Percentiles rank a stretch among this genome's conserved stretches.
phyloP scores from a whole-genome alignment of 2,888 invertebrate genomes.

The Tipula lateralis region DNA sequence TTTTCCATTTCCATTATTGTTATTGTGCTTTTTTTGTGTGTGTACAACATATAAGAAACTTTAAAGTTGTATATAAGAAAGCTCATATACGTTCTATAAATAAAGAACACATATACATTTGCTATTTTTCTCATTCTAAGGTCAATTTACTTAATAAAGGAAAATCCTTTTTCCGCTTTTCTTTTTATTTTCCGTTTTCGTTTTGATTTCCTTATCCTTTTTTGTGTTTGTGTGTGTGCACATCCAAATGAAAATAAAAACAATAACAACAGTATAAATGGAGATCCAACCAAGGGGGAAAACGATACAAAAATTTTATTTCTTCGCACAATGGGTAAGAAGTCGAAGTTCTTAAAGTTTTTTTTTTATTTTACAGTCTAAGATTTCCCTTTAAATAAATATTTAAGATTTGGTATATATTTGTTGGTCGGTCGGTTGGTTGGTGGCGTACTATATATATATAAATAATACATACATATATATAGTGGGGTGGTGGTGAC shows the following conservation, averaged over 20 bases:
- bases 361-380: background rate
- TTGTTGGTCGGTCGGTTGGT: background rate
- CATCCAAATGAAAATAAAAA: too few species aligned
- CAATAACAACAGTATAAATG: background rate
- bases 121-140: background rate
- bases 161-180: constrained; percentile 6
- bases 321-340: background rate
- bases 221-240: background rate
- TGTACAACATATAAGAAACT: background rate
- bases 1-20: background rate
- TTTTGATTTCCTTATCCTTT: background rate
- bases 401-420: constrained; percentile 12
- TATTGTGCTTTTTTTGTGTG: background rate
- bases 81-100: background rate
- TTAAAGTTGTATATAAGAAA: background rate
- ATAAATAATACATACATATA: too few species aligned
- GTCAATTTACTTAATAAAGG: background rate
- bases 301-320: background rate
- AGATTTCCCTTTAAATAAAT: background rate
- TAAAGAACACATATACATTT: background rate
- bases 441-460: background rate
- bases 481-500: background rate
- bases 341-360: background rate
- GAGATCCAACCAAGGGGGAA: background rate
- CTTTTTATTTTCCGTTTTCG: background rate